Evolutionary conservation across 2,888 invertebrate species (phyloP).

Genomic region (Dicyrtomina minuta): DNA sequence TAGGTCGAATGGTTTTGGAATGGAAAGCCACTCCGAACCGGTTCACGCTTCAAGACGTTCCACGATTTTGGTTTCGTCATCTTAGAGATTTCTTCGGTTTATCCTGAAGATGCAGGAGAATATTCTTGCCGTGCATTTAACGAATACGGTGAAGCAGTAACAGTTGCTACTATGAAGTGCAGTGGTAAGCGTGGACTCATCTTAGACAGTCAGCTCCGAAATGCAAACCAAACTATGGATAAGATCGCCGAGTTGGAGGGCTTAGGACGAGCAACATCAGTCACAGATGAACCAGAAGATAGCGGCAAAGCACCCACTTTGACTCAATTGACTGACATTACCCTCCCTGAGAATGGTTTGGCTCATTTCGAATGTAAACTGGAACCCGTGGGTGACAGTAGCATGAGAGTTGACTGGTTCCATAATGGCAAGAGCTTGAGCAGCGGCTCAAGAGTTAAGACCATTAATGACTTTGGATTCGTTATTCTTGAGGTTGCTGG

Average conservation of each 20-base stretch:
- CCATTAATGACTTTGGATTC: constrained; percentile 95
- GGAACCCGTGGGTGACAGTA: constrained; percentile 85
- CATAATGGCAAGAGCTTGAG: constrained; percentile 67
- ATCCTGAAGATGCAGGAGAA: constrained; percentile 91
- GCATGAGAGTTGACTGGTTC: constrained; percentile 95
- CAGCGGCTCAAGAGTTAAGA: constrained; percentile 73
- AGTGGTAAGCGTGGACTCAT: constrained; percentile 62
- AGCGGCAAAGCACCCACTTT: constrained; percentile 85
- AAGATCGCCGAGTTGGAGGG: constrained; percentile 90
- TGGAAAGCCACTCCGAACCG: constrained; percentile 82
- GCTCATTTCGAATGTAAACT: constrained; percentile 91
- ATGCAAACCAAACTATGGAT: constrained; percentile 88
- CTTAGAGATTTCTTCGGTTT: constrained; percentile 86
- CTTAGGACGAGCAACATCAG: constrained; percentile 66
- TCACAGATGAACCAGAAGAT: constrained; percentile 70
- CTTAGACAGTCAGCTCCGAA: constrained; percentile 84
- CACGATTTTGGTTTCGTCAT: constrained; percentile 94
- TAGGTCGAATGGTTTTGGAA: constrained; percentile 91
- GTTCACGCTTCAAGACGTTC: constrained; percentile 87
- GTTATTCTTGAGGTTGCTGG: constrained; percentile 94
- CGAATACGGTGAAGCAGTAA: constrained; percentile 80
- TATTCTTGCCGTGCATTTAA: constrained; percentile 92
- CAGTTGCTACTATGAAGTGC: constrained; percentile 83
- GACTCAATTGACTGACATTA: constrained; percentile 80
- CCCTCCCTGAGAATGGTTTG: constrained; percentile 79